Evolutionary conservation across 1,140 invertebrate genomes (phyloP).

Genomic region (Paralvinella palmiformis): DNA sequence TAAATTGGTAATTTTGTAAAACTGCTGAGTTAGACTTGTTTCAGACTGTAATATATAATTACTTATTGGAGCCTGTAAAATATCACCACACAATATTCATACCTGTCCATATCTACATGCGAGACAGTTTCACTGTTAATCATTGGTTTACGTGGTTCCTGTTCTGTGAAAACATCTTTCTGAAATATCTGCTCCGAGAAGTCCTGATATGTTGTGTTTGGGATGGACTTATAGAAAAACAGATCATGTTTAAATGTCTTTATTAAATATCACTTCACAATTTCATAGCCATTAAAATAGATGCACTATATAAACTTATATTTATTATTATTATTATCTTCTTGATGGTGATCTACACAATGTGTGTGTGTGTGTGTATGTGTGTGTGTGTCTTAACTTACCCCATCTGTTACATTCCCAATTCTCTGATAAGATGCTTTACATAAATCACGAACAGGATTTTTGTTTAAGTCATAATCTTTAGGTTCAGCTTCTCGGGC

Average conservation of each 20-base stretch:
- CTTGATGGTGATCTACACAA: no score
- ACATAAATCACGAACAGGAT: slow-evolving; percentile 30
- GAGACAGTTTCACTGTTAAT: not conserved
- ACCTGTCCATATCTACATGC: not conserved
- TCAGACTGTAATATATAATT: no score
- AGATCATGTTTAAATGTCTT: not conserved
- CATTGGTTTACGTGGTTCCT: not conserved
- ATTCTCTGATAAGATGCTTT: slow-evolving; percentile 43
- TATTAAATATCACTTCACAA: not conserved
- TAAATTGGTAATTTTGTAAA: no score
- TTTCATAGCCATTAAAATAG: not conserved
- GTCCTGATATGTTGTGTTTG: slow-evolving; percentile 10
- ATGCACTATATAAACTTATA: not conserved
- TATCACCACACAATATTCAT: not conserved
- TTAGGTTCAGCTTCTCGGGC: slow-evolving; percentile 47
- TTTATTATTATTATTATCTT: not conserved
- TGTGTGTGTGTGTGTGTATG: no score
- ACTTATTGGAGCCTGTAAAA: not conserved
- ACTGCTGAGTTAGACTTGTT: no score
- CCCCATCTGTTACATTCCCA: slow-evolving; percentile 42
- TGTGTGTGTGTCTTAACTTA: slow-evolving; percentile 21
- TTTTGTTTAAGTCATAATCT: slow-evolving; percentile 43
- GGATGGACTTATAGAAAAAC: not conserved
- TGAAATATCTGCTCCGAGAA: not conserved
- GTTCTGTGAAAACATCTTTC: slow-evolving; percentile 7